These are phyloP conservation scores for Platysternon megacephalum DNA, from an alignment of 2,113 vertebrate species.

Conservation along the genomic window DNA sequence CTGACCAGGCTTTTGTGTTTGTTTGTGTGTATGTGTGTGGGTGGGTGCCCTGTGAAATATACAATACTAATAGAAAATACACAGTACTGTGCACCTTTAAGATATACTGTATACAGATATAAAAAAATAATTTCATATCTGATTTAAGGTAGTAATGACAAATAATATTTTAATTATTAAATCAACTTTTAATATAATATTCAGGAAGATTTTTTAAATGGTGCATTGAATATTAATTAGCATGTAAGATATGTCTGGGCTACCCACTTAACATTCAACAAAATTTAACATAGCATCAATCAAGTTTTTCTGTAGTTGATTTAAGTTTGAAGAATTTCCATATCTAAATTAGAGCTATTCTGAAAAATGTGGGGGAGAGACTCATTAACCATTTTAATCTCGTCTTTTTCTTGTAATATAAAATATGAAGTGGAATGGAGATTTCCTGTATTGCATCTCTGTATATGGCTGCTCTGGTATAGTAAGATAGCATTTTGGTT, in stretches of 20 bases:
- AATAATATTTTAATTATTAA: slow-evolving; percentile 47
- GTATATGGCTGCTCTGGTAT: neutral
- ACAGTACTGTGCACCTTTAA: neutral
- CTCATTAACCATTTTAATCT: neutral
- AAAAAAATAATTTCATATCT: slow-evolving; percentile 20
- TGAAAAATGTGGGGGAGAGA: neutral
- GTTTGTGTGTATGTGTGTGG: slow-evolving; percentile 16
- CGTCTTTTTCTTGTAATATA: neutral
- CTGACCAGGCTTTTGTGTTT: slow-evolving; percentile 71
- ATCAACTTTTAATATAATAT: slow-evolving; percentile 52
- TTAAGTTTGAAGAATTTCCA: slow-evolving; percentile 40
- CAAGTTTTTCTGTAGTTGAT: slow-evolving; percentile 7
- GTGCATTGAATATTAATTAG: slow-evolving; percentile 48
- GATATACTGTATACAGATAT: neutral
- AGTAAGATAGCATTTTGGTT: neutral
- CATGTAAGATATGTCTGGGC: neutral
- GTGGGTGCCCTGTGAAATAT: slow-evolving; percentile 52
- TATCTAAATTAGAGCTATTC: slow-evolving; percentile 34
- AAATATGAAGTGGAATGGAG: neutral
- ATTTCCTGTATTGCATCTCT: neutral
- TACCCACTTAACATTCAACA: slow-evolving; percentile 28
- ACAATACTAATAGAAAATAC: slow-evolving; percentile 47
- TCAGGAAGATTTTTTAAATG: slow-evolving; percentile 20
- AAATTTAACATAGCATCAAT: slow-evolving; percentile 17
- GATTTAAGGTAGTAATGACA: neutral